These are phyloP conservation scores for Prinia subflava DNA, from an alignment of 2,113 vertebrate species.

Conservation along the genomic window DNA sequence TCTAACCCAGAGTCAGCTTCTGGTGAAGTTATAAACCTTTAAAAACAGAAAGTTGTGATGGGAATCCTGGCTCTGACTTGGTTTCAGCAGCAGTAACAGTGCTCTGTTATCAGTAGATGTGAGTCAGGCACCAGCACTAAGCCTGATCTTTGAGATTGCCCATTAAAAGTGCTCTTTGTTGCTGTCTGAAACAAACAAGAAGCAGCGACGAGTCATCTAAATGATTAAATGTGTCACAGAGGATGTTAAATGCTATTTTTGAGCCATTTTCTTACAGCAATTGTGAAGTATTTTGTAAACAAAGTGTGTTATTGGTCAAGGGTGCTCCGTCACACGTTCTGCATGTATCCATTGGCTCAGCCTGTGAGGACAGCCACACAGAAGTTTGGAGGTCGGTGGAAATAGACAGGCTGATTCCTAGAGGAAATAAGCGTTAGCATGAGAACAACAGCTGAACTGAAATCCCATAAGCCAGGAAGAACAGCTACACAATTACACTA, in stretches of 20 bases:
- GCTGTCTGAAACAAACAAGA: conserved; percentile 37
- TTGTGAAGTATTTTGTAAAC: conserved; percentile 20
- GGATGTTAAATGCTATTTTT: conserved; percentile 34
- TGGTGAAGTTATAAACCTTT: not conserved
- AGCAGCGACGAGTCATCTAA: conserved; percentile 29
- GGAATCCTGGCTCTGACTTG: conserved; percentile 44
- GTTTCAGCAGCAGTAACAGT: not conserved
- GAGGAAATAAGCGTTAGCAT: conserved; percentile 79
- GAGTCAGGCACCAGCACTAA: conserved; percentile 37
- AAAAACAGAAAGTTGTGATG: not conserved
- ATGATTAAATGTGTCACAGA: conserved; percentile 36
- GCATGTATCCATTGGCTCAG: conserved; percentile 24
- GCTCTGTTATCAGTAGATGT: conserved; percentile 13
- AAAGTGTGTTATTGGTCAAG: not conserved
- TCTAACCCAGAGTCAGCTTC: conserved; percentile 14
- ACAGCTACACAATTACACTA: conserved; percentile 77
- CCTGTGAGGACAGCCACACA: conserved; percentile 17
- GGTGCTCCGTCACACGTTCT: not conserved
- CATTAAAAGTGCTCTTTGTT: conserved; percentile 48
- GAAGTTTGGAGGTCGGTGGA: conserved; percentile 49
- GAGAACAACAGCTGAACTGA: conserved; percentile 79
- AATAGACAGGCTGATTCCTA: conserved; percentile 63
- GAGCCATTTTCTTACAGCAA: not conserved
- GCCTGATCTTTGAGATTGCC: conserved; percentile 17
- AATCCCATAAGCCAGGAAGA: conserved; percentile 84